Conservation (phyloP, 2,797 vertebrate species). For the Falco naumanni region DNA sequence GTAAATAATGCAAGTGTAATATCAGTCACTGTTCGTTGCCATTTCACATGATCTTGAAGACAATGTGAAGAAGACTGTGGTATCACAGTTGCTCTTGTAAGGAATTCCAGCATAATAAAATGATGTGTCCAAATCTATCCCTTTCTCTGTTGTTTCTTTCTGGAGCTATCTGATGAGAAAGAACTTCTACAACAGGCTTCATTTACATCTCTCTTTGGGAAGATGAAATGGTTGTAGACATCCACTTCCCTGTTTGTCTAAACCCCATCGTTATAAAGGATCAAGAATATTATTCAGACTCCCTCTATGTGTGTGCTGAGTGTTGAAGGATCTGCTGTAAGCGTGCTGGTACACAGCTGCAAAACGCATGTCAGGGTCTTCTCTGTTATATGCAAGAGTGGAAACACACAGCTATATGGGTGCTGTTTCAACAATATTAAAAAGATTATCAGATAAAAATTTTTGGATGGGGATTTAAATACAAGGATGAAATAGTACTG, state of each 20-base stretch:
- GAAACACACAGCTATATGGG: not conserved
- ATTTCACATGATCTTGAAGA: conserved; percentile 6
- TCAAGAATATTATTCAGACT: not conserved
- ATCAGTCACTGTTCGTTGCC: conserved; percentile 20
- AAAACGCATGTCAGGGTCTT: not conserved
- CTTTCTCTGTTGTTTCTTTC: not conserved
- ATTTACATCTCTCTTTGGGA: not conserved
- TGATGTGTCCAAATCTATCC: not conserved
- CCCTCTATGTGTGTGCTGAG: fast-evolving
- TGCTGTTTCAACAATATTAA: not conserved
- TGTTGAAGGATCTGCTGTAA: not conserved
- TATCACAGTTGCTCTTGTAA: not conserved
- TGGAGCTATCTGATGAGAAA: not conserved
- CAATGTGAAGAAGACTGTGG: not conserved
- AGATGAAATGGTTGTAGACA: not conserved
- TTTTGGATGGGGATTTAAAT: not conserved
- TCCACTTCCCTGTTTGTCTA: not conserved
- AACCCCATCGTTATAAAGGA: not conserved
- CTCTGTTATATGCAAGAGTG: not conserved
- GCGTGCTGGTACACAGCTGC: not conserved
- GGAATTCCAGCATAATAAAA: not conserved
- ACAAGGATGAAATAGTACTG: not conserved
- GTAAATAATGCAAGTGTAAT: conserved; percentile 63
- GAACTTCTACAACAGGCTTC: not conserved
- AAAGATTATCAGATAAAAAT: not conserved